Conservation (phyloP, 2,113 vertebrate genomes). For the Microtus ochrogaster region DNA sequence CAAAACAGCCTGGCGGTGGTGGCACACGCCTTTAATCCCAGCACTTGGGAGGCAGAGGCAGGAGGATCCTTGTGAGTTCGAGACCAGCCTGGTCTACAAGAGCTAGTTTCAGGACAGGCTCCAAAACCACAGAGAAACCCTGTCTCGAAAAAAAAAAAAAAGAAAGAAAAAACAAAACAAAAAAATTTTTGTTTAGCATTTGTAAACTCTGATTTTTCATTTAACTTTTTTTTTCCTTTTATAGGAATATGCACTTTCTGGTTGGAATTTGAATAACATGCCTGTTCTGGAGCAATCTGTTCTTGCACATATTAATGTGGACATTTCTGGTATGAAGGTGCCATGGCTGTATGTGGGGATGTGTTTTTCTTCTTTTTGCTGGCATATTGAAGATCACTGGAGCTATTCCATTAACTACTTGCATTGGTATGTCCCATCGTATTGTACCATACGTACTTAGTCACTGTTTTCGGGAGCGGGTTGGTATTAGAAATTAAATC, state of each 20-base stretch:
- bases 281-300: slow-evolving; percentile 98
- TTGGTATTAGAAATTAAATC: background rate
- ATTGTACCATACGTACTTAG: background rate
- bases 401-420: slow-evolving; percentile 99
- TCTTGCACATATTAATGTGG: slow-evolving; percentile 96
- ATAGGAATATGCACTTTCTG: slow-evolving; percentile 97
- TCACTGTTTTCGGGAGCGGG: background rate
- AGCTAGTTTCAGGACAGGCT: no score
- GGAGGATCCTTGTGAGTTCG: no score
- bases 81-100: no score
- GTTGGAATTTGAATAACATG: slow-evolving; percentile 99
- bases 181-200: background rate
- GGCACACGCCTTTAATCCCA: no score
- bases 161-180: no score
- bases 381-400: slow-evolving; percentile 99
- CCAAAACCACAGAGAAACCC: no score
- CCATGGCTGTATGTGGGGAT: slow-evolving; percentile 99
- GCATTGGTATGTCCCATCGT: slow-evolving; percentile 91
- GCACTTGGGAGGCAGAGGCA: no score
- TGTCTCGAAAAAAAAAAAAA: no score
- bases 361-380: slow-evolving; percentile 99
- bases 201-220: slow-evolving; percentile 16
- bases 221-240: slow-evolving; percentile 52
- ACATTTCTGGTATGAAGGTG: slow-evolving; percentile 99
- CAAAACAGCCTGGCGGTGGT: no score